Evolutionary conservation across 2,113 vertebrate species (phyloP), one percentile per base, ranked within the genome.

Genomic region (Ictalurus furcatus): DNA sequence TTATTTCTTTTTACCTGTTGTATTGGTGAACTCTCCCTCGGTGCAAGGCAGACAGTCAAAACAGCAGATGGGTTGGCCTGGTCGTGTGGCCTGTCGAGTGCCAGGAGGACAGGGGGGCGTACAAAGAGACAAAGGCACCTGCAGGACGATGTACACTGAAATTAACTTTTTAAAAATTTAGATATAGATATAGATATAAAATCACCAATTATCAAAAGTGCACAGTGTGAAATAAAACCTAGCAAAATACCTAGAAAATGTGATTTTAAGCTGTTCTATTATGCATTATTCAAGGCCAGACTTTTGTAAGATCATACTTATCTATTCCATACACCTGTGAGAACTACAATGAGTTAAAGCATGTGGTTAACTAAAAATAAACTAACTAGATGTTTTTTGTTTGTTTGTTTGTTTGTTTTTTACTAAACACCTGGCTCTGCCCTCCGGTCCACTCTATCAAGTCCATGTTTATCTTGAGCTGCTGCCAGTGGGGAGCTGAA

Each of bases 41-140:
- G 94, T 93, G 88, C 96, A 96, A 19, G 93, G 93, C 81, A 96
- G 89, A 92, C 96, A 96, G 84, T 96, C 95, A 90, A 95, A 96
- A 90, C 95, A 96, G 87, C 96, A 96, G 61, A 85, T 79, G 17
- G 95, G 93, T 83, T 95, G 89, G 74, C 94, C 91, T 59, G 73
- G 90, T 9, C 91, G 92, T 0, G 89, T 90, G 87, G 95, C 95
- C 88, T 94, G 92, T 34, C 96, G 90, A 76, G 89, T 96, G 48
- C 95, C 96, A 56, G 93, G 93, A 4, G 91, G 87, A 54, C 96
- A 96, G 1, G 93, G 93, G 19, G 83, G 58, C 30, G 91, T 94
- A 71, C 95, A 96, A 76, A 93, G 91, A 81, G 96, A 96, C 11
- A 90, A 59, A 30, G 96, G 96, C n/a, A 94, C 94, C 95, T 96